Evolutionary conservation across 2,888 invertebrate species (phyloP), one percentile per base, ranked within the genome.

Genomic region (Chloroclysta siterata): DNA sequence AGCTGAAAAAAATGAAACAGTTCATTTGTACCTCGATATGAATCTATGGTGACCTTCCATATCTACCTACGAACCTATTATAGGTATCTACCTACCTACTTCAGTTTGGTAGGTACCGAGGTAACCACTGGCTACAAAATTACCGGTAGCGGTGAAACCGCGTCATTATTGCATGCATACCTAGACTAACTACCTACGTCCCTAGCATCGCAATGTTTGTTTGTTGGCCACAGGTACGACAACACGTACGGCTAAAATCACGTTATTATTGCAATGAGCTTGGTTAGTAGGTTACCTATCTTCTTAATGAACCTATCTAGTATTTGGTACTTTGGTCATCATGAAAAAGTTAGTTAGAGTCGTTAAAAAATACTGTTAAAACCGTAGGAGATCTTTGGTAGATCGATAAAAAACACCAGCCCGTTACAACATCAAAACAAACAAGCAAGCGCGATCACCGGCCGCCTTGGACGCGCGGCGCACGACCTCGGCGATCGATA

Each of bases 401-500:
- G 10, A 8, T 46, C 11, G 11, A 11, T 10, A 44, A 44, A 44
- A 44, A 44, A 14, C 17, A 44, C 14, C 15, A 46, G 46, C 17
- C 63, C 52, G 22, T 63, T 65, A 60, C 76, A 77, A 79, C 74
- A 89, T 81, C 89, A 90, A 88, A 91, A 91, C 90, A 92, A 91
- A 89, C 90, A 92, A 90, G 87, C 85, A 81, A 70, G 71, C 72
- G 70, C 76, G 71, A 66, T 72, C 71, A 82, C 87, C 86, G 87
- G 86, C 78, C 76, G 82, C 75, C 72, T 72, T 72, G 78, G 73
- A 73, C 78, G 78, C 76, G 74, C 81, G 79, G 72, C 75, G 71
- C 85, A 83, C 79, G 75, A 80, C 78, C 77, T 78, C 77, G 6
- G 73, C 89, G 89, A 92, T 91, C 91, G 88, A 92, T 92, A 88